A percentile compares a stretch with the other conserved stretches of the same genome.
Evolutionary conservation across 2,113 vertebrate genomes (phyloP).

Genomic region (Carollia perspicillata): DNA sequence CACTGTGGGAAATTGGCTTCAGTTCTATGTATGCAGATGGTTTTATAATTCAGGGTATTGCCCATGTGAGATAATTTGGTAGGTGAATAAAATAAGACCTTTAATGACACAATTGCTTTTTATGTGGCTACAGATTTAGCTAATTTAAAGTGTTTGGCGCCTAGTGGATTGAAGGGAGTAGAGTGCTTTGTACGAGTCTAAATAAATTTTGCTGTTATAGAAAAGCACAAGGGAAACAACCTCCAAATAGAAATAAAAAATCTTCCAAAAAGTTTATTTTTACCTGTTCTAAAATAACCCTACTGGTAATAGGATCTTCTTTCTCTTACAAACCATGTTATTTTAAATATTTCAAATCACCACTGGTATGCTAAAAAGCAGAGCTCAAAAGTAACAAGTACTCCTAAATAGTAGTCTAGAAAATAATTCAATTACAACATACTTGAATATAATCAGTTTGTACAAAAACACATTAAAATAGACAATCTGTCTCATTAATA

Average conservation of each 20-base stretch:
- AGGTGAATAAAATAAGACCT: slow-evolving; percentile 71
- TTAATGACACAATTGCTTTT: slow-evolving; percentile 69
- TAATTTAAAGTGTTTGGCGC: slow-evolving; percentile 59
- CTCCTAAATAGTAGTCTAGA: slow-evolving; percentile 65
- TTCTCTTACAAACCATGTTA: slow-evolving; percentile 21
- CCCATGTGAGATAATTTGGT: slow-evolving; percentile 70
- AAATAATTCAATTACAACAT: slow-evolving; percentile 72
- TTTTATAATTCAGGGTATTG: slow-evolving; percentile 74
- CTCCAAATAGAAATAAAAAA: neutral
- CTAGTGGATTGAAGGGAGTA: neutral
- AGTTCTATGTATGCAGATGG: slow-evolving; percentile 62
- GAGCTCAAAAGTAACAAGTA: slow-evolving; percentile 52
- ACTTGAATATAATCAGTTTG: slow-evolving; percentile 71
- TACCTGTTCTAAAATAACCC: slow-evolving; percentile 24
- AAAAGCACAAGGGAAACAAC: neutral
- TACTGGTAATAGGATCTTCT: neutral
- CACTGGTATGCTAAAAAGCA: slow-evolving; percentile 28
- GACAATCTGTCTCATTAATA: slow-evolving; percentile 75
- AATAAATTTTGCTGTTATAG: neutral
- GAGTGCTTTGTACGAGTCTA: neutral
- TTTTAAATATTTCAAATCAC: slow-evolving; percentile 64
- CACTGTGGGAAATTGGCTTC: slow-evolving; percentile 67
- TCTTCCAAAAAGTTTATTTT: neutral
- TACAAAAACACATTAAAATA: slow-evolving; percentile 76
- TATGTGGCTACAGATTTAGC: slow-evolving; percentile 63